A percentile compares a stretch with the other conserved stretches of the same genome.
Evolutionary conservation across 2,113 vertebrate species (phyloP).

Genomic region (Trochalopteron elliotii): DNA sequence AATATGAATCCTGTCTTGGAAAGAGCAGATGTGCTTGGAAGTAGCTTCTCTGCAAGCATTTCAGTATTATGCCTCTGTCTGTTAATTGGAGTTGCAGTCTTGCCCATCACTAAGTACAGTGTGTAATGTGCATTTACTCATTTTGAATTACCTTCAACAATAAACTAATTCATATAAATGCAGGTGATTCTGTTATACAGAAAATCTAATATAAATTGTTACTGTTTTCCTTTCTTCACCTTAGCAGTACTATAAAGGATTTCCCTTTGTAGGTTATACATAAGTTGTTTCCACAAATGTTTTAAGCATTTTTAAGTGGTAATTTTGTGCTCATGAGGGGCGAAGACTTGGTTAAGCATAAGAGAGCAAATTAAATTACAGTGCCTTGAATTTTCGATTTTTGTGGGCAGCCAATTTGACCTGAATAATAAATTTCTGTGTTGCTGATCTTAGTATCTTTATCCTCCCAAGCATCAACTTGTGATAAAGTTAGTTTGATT

Average conservation of each 20-base stretch:
- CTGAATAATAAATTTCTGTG: background rate
- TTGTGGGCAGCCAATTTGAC: background rate
- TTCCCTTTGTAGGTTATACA: background rate
- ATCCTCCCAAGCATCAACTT: background rate
- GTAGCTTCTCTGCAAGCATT: background rate
- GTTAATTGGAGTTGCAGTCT: background rate
- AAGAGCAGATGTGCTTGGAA: background rate
- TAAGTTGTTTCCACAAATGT: background rate
- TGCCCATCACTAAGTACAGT: slow-evolving; percentile 73
- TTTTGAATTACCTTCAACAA: background rate
- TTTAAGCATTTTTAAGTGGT: background rate
- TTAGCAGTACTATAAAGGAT: background rate
- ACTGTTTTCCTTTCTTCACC: background rate
- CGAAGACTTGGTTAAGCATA: background rate
- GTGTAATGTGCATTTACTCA: slow-evolving; percentile 14
- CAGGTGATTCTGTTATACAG: background rate
- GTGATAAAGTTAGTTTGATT: background rate
- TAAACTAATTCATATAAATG: background rate
- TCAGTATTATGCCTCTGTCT: background rate
- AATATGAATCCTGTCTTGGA: background rate
- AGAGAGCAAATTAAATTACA: background rate
- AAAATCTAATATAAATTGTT: background rate
- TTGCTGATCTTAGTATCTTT: background rate
- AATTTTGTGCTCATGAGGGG: background rate
- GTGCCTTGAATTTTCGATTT: background rate